These are phyloP conservation scores for Smittia aterrima DNA, from an alignment of 2,888 invertebrate species.

Conservation along the genomic window DNA sequence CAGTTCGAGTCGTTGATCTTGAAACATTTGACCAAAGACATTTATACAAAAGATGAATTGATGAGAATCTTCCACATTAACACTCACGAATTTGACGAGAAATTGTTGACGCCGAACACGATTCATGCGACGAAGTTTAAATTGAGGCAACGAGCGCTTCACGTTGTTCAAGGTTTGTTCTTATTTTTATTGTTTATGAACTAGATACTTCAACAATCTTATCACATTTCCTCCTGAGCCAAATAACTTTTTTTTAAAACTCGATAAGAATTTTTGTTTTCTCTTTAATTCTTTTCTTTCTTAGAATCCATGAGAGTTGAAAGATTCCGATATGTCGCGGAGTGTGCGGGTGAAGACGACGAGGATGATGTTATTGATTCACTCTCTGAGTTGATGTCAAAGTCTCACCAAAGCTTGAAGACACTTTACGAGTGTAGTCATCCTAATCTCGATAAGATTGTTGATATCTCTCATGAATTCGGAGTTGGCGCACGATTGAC, in stretches of 20 bases:
- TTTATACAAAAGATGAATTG: slow-evolving; percentile 71
- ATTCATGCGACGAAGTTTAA: slow-evolving; percentile 66
- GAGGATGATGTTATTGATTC: slow-evolving; percentile 55
- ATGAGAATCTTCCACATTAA: slow-evolving; percentile 60
- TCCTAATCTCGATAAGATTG: slow-evolving; percentile 77
- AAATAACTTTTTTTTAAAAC: background rate
- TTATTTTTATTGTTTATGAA: background rate
- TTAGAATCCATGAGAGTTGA: slow-evolving; percentile 83
- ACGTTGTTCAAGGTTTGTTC: slow-evolving; percentile 76
- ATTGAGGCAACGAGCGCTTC: slow-evolving; percentile 80
- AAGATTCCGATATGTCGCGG: slow-evolving; percentile 68
- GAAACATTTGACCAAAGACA: slow-evolving; percentile 61
- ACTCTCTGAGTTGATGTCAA: slow-evolving; percentile 81
- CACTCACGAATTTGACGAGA: slow-evolving; percentile 63
- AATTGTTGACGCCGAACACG: slow-evolving; percentile 66
- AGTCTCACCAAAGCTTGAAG: slow-evolving; percentile 83
- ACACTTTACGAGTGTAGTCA: slow-evolving; percentile 92
- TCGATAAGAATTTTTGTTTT: slow-evolving; percentile 34
- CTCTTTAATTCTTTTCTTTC: slow-evolving; percentile 46
- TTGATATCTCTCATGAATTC: slow-evolving; percentile 67
- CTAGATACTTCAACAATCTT: slow-evolving; percentile 22
- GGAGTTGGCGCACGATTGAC: slow-evolving; percentile 87
- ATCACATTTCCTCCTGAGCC: background rate
- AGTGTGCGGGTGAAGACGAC: slow-evolving; percentile 48
- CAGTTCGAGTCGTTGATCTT: slow-evolving; percentile 70